Percentiles rank a stretch among this genome's conserved stretches.
Conservation (phyloP, 2,113 vertebrate genomes). For the Hirundichthys speculiger region DNA sequence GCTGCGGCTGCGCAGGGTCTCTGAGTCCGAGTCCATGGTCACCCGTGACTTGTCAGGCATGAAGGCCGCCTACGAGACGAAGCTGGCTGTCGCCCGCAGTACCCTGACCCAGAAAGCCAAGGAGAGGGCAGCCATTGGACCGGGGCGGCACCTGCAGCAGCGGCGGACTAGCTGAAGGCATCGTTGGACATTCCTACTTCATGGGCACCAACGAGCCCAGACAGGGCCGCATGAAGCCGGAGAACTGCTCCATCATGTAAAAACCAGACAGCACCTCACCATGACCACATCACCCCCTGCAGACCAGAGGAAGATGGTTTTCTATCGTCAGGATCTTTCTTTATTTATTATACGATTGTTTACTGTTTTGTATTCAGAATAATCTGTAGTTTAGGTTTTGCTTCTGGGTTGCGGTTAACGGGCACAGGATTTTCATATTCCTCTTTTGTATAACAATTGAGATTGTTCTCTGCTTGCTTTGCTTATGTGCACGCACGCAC, state of each 20-base stretch:
- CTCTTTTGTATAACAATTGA: constrained; percentile 4
- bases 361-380: constrained; percentile 66
- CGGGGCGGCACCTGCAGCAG: constrained; percentile 87
- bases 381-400: constrained; percentile 63
- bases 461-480: no score
- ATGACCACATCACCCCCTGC: constrained; percentile 14
- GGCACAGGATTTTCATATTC: constrained; percentile 40
- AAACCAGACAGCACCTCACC: constrained; percentile 36
- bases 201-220: constrained; percentile 84
- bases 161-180: constrained; percentile 81
- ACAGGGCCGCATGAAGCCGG: constrained; percentile 72
- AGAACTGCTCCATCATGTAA: constrained; percentile 82
- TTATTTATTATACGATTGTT: constrained; percentile 49
- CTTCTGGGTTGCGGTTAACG: constrained; percentile 40
- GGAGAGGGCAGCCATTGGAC: constrained; percentile 89
- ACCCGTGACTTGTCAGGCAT: constrained; percentile 90
- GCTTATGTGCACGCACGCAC: no score
- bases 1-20: constrained; percentile 90
- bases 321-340: constrained; percentile 37
- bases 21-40: constrained; percentile 90
- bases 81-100: constrained; percentile 94
- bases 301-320: constrained; percentile 22
- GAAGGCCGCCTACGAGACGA: constrained; percentile 91
- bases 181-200: constrained; percentile 86
- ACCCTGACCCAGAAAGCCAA: constrained; percentile 95